Conservation (phyloP, 1,140 invertebrate species). For the Conopomorpha cramerella region DNA sequence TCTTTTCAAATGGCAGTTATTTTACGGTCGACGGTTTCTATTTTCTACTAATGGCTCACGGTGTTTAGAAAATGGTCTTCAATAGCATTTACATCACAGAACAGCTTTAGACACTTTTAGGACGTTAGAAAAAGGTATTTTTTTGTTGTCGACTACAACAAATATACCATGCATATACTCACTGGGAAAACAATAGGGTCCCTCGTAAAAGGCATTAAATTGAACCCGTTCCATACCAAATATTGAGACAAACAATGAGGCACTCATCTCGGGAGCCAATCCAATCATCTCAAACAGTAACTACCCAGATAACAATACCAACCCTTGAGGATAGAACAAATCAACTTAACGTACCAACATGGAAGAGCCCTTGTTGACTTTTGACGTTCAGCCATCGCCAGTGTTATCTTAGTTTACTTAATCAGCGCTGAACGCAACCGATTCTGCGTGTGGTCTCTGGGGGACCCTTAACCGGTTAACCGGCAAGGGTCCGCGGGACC, state of each 20-base stretch:
- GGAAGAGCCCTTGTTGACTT: constrained; percentile 44
- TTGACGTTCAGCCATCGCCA: constrained; percentile 39
- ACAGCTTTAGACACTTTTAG: too few relatives aligned
- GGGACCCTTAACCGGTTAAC: constrained; percentile 37
- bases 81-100: too few relatives aligned
- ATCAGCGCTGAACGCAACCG: constrained; percentile 40
- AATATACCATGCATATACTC: too few relatives aligned
- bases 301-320: constrained; percentile 46
- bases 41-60: too few relatives aligned
- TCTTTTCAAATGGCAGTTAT: too few relatives aligned
- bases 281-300: constrained; percentile 51
- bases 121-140: too few relatives aligned
- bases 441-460: constrained; percentile 30
- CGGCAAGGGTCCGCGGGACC: constrained; percentile 23
- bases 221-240: constrained; percentile 13
- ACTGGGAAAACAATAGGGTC: too few relatives aligned
- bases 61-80: too few relatives aligned
- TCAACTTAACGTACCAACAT: constrained; percentile 46
- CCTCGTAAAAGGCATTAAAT: not conserved
- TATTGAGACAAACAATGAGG: constrained; percentile 17
- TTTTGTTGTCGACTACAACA: too few relatives aligned
- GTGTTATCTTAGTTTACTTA: constrained; percentile 57
- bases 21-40: too few relatives aligned
- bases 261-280: constrained; percentile 36
- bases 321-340: constrained; percentile 47